Evolutionary conservation across 2,113 vertebrate species (phyloP).

Genomic region (Excalfactoria chinensis): DNA sequence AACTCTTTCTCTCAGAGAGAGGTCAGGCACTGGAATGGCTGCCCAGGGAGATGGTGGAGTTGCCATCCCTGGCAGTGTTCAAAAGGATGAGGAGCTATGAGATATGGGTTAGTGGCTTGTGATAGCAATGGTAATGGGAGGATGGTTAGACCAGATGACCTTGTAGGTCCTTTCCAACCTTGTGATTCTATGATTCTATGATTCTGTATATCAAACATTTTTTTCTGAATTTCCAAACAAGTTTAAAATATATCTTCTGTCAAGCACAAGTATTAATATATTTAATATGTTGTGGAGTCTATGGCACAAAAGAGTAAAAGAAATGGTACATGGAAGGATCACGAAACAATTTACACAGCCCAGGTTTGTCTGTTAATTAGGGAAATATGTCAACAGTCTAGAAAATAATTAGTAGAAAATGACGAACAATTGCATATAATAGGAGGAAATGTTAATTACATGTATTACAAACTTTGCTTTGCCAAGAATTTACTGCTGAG

Average conservation of each 20-base stretch:
- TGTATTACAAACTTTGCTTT: neutral
- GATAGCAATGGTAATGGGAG: no score
- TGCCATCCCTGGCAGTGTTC: no score
- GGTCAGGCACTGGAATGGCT: no score
- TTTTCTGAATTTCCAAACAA: neutral
- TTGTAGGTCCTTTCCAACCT: no score
- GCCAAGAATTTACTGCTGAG: slow-evolving; percentile 13
- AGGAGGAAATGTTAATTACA: slow-evolving; percentile 51
- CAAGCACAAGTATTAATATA: neutral
- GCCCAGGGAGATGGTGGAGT: no score
- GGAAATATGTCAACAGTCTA: neutral
- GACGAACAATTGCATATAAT: slow-evolving; percentile 44
- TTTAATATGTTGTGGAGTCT: neutral
- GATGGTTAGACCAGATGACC: no score
- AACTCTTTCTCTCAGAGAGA: no score
- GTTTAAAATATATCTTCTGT: neutral
- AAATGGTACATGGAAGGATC: neutral
- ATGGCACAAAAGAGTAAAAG: neutral
- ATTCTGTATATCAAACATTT: neutral
- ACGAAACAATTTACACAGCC: neutral
- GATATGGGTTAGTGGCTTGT: no score
- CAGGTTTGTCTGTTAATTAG: neutral
- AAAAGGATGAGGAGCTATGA: no score
- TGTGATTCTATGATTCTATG: no score
- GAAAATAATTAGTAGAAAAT: slow-evolving; percentile 53